Percentiles rank a stretch among this genome's conserved stretches.
phyloP scores from a whole-genome alignment of 2,113 vertebrate species.

The Cheilinus undulatus region DNA sequence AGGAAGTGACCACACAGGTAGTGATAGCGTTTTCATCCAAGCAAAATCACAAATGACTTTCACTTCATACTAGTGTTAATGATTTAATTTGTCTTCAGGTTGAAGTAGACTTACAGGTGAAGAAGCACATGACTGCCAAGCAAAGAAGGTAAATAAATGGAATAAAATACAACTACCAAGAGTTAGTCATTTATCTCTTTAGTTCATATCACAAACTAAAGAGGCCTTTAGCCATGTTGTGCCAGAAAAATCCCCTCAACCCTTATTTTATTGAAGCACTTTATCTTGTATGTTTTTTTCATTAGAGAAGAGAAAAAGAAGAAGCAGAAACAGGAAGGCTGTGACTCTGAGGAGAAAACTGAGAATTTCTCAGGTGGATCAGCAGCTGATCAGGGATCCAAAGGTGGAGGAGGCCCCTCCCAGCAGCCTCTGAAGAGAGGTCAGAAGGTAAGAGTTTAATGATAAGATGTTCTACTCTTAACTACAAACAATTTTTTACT shows the following conservation, averaged over 20 bases:
- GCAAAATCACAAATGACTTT: not conserved
- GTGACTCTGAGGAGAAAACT: constrained; percentile 68
- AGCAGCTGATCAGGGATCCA: constrained; percentile 62
- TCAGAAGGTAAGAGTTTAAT: constrained; percentile 86
- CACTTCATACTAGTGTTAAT: not conserved
- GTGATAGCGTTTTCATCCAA: not conserved
- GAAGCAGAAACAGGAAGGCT: constrained; percentile 82
- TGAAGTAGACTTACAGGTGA: constrained; percentile 83
- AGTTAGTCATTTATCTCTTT: no score
- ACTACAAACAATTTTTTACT: no score
- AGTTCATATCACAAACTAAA: not conserved
- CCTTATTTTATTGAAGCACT: no score
- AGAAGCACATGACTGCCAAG: constrained; percentile 93
- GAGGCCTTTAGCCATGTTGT: not conserved
- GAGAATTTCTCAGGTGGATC: constrained; percentile 5
- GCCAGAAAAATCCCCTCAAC: no score
- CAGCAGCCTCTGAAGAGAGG: constrained; percentile 90
- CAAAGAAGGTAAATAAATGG: constrained; percentile 89
- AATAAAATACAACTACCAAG: not conserved
- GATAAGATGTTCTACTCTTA: not conserved
- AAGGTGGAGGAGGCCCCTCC: constrained; percentile 65
- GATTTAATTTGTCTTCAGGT: constrained; percentile 69
- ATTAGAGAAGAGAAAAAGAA: constrained; percentile 95
- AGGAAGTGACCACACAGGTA: constrained; percentile 83
- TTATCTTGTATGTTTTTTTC: not conserved